Conservation (phyloP, 2,113 vertebrate species). For the Athene cunicularia region DNA sequence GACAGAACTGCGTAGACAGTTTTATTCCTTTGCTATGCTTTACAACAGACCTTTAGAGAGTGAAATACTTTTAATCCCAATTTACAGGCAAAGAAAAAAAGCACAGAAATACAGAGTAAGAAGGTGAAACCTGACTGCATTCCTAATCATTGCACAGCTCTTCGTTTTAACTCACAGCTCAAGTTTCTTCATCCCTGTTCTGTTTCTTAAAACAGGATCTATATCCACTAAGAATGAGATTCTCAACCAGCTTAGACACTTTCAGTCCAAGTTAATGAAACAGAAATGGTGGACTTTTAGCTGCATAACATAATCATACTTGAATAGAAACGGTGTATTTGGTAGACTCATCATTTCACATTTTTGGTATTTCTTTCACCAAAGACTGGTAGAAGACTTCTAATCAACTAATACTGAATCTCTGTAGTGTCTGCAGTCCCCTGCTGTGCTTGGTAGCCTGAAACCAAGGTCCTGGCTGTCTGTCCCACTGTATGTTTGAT, state of each 20-base stretch:
- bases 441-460: accelerated
- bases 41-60: not conserved
- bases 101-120: not conserved
- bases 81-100: not conserved
- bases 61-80: not conserved
- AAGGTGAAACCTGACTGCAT: not conserved
- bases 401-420: not conserved
- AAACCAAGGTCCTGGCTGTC: not conserved
- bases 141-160: not conserved
- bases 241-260: not conserved
- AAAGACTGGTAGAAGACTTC: not conserved
- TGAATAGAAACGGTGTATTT: not conserved
- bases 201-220: not conserved
- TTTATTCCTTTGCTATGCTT: not conserved
- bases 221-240: not conserved
- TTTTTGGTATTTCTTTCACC: not conserved
- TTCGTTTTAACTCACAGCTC: not conserved
- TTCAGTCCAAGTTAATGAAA: not conserved
- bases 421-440: not conserved
- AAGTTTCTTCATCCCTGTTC: not conserved
- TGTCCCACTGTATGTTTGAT: not conserved
- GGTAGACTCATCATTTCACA: not conserved
- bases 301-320: not conserved
- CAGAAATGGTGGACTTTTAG: not conserved
- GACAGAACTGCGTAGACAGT: not conserved